Conservation (phyloP, 53 echinoderm and acorn worm species). For the Paracentrotus lividus region DNA sequence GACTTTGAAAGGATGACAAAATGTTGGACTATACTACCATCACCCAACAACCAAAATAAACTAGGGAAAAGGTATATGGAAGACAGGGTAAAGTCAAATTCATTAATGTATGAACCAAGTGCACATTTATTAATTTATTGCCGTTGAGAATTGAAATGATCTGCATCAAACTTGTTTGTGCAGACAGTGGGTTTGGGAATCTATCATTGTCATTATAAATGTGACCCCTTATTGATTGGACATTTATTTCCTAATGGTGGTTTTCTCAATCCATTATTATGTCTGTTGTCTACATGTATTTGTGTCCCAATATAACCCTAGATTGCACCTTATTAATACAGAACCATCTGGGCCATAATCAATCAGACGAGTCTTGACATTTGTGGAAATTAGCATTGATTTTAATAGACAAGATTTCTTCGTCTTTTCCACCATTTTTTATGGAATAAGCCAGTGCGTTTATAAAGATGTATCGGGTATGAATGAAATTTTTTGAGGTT, state of each 20-base stretch:
- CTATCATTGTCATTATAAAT: not conserved
- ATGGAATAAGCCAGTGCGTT: not conserved
- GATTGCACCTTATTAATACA: not conserved
- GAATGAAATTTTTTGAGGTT: not conserved
- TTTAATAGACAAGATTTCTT: not conserved
- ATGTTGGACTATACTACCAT: too few species aligned
- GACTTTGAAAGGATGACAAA: too few species aligned
- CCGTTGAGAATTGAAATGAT: not conserved
- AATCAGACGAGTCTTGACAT: not conserved
- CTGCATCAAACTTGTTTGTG: not conserved
- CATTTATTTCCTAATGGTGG: not conserved
- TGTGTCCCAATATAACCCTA: not conserved
- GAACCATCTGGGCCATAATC: not conserved
- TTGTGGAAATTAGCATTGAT: not conserved
- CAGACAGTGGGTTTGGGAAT: not conserved
- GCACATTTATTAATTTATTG: not conserved
- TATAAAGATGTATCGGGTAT: not conserved
- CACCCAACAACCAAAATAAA: too few species aligned
- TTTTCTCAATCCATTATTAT: not conserved
- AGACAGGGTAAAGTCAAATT: too few species aligned
- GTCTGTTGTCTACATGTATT: not conserved
- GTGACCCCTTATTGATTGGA: not conserved
- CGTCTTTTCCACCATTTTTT: not conserved
- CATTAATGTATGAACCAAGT: too few species aligned
- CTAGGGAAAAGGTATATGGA: too few species aligned